Evolutionary conservation across 1,140 invertebrate genomes (phyloP).

Genomic region (Lasioglossum baleicum): DNA sequence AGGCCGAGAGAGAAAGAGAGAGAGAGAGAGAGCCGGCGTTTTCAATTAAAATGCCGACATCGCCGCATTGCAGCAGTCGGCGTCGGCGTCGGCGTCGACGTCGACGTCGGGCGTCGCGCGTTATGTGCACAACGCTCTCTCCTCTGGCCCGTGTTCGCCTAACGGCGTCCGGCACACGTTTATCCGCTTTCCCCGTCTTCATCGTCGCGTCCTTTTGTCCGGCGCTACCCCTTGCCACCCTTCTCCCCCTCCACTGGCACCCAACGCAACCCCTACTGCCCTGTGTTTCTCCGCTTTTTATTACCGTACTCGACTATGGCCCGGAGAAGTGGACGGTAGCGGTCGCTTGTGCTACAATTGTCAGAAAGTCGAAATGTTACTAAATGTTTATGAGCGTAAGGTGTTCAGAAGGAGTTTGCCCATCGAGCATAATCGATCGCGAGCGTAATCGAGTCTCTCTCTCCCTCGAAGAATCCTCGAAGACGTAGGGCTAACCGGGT

Average conservation of each 20-base stretch:
- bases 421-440: too few relatives aligned
- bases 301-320: slow-evolving; percentile 25
- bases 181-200: slow-evolving; percentile 31
- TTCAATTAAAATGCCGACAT: slow-evolving; percentile 70
- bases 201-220: slow-evolving; percentile 23
- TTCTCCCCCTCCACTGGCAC: too few relatives aligned
- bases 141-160: background rate
- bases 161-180: slow-evolving; percentile 17
- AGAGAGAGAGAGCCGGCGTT: slow-evolving; percentile 50
- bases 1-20: slow-evolving; percentile 1
- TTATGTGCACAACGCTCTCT: slow-evolving; percentile 37
- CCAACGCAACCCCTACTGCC: background rate
- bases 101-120: slow-evolving; percentile 23
- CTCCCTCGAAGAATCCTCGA: too few relatives aligned
- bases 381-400: too few relatives aligned
- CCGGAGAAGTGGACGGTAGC: background rate
- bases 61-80: slow-evolving; percentile 61
- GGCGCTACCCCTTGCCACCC: background rate
- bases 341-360: too few relatives aligned
- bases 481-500: background rate
- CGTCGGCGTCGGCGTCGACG: slow-evolving; percentile 46
- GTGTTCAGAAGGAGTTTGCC: too few relatives aligned
- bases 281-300: slow-evolving; percentile 17
- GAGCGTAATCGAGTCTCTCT: too few relatives aligned
- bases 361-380: too few relatives aligned